phyloP scores from a whole-genome alignment of 2,797 vertebrate species.

The Discoglossus pictus region DNA sequence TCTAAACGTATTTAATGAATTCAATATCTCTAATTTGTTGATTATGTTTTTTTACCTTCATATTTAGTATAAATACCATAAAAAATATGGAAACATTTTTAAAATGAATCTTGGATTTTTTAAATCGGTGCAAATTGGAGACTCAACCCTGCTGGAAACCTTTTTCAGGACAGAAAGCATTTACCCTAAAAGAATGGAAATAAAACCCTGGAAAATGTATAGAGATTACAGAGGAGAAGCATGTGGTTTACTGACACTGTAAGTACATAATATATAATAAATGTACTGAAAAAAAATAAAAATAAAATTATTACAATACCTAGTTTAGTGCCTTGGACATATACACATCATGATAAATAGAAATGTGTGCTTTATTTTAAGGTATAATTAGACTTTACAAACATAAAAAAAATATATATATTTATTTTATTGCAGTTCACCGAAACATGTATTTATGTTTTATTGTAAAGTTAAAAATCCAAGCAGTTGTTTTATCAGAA shows the following conservation, averaged over 20 bases:
- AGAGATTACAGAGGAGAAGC: constrained; percentile 41
- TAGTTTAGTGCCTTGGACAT: too few species aligned
- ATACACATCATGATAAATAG: too few species aligned
- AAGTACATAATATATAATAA: constrained; percentile 9
- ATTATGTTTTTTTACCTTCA: background rate
- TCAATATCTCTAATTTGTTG: too few species aligned
- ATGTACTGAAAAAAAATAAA: background rate
- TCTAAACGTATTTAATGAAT: too few species aligned
- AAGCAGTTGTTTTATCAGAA: too few species aligned
- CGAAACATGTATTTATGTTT: too few species aligned
- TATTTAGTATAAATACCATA: constrained; percentile 37
- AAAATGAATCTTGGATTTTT: constrained; percentile 49
- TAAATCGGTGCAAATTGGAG: constrained; percentile 49
- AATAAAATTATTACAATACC: too few species aligned
- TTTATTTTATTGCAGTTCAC: too few species aligned
- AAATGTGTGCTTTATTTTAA: too few species aligned
- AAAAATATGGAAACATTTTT: constrained; percentile 43
- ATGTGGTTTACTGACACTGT: constrained; percentile 44
- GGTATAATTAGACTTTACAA: too few species aligned
- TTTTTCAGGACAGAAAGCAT: constrained; percentile 34
- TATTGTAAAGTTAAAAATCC: too few species aligned
- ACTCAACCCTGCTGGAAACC: constrained; percentile 32
- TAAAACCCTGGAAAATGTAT: constrained; percentile 46
- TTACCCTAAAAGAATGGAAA: constrained; percentile 42
- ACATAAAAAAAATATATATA: too few species aligned